Conservation (phyloP, 2,888 invertebrate species). For the Scaptomyza polygonia region DNA sequence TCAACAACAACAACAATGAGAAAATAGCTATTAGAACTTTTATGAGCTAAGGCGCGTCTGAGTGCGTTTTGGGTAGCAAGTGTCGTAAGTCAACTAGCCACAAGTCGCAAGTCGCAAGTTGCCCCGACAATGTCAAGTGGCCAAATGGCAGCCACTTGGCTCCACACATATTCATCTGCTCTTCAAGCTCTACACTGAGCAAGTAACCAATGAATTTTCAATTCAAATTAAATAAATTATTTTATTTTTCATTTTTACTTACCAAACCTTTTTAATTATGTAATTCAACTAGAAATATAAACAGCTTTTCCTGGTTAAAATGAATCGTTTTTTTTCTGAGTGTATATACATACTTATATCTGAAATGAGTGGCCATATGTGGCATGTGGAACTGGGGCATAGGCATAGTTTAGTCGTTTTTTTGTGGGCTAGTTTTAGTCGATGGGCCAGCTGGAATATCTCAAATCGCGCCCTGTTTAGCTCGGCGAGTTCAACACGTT, state of each 20-base stretch:
- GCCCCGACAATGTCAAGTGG: conserved; percentile 54
- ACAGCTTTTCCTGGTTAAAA: too few species aligned
- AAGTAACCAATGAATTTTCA: neutral
- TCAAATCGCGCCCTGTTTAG: conserved; percentile 69
- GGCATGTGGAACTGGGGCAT: conserved; percentile 5
- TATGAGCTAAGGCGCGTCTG: conserved; percentile 38
- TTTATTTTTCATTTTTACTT: too few species aligned
- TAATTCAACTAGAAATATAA: too few species aligned
- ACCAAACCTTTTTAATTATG: too few species aligned
- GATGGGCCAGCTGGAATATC: conserved; percentile 71
- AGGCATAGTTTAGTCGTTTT: conserved; percentile 12
- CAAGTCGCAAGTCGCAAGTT: conserved; percentile 9
- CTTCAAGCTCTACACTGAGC: neutral
- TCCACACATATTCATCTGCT: conserved; percentile 2
- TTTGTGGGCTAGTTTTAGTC: conserved; percentile 34
- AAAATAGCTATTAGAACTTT: conserved; percentile 30
- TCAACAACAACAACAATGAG: conserved; percentile 2
- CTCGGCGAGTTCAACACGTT: conserved; percentile 15
- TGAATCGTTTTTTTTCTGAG: neutral
- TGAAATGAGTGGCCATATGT: conserved; percentile 17
- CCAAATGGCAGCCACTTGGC: conserved; percentile 41
- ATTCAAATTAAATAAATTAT: too few species aligned
- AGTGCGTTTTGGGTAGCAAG: conserved; percentile 35
- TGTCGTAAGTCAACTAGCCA: conserved; percentile 36
- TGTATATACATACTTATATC: conserved; percentile 3